Percentiles rank a stretch among this genome's conserved stretches.
phyloP scores from a whole-genome alignment of 2,797 vertebrate species.

The Leuciscus waleckii region DNA sequence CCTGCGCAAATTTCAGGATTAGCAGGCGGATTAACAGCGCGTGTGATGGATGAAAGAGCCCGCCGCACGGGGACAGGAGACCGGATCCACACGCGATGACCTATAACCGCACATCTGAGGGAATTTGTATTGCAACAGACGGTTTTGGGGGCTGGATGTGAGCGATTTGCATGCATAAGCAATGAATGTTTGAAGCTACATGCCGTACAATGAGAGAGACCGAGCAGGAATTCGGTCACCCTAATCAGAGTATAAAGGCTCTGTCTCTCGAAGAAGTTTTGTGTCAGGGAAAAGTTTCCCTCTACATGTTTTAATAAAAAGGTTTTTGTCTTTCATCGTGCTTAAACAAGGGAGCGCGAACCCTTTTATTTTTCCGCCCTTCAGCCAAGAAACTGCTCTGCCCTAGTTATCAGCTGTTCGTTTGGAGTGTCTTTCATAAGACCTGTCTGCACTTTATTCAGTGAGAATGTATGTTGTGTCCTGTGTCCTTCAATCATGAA shows the following conservation, averaged over 20 bases:
- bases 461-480: neutral
- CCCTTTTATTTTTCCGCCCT: constrained; percentile 4
- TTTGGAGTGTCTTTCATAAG: constrained; percentile 14
- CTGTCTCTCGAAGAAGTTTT: constrained; percentile 39
- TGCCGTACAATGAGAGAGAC: constrained; percentile 51
- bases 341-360: constrained; percentile 5
- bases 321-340: constrained; percentile 49
- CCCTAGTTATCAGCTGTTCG: constrained; percentile 23
- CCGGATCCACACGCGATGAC: constrained; percentile 65
- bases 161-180: constrained; percentile 69
- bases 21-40: constrained; percentile 12
- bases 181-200: constrained; percentile 71
- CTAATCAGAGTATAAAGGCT: constrained; percentile 62
- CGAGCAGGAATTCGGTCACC: constrained; percentile 62
- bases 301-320: constrained; percentile 50
- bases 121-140: constrained; percentile 62
- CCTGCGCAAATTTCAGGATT: constrained; percentile 29
- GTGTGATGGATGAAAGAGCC: constrained; percentile 34
- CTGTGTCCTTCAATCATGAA: neutral
- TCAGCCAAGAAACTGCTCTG: constrained; percentile 6
- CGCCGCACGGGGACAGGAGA: constrained; percentile 16
- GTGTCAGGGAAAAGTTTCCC: constrained; percentile 18
- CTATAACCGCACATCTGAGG: constrained; percentile 70
- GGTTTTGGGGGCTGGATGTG: constrained; percentile 47
- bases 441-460: neutral